Conservation (phyloP, 2,113 vertebrate species). For the Bostrychus sinensis region DNA sequence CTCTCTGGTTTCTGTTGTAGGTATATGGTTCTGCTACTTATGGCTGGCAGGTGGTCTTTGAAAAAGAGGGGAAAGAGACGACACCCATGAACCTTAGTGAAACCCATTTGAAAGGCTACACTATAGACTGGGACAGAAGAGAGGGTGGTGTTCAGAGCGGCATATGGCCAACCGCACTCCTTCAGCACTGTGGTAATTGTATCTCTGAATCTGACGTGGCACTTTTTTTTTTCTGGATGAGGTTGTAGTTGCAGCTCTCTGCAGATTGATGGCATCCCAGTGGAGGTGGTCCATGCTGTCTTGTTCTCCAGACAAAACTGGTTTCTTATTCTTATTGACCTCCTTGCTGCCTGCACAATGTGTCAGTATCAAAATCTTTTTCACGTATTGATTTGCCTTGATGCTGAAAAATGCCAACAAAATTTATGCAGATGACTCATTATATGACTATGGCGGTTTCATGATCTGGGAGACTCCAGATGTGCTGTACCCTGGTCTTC, state of each 20-base stretch:
- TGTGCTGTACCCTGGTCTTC: slow-evolving; percentile 19
- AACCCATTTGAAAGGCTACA: slow-evolving; percentile 49
- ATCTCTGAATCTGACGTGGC: background rate
- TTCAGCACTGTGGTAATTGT: slow-evolving; percentile 47
- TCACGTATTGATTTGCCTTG: background rate
- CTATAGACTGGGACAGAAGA: slow-evolving; percentile 31
- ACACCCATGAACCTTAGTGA: slow-evolving; percentile 41
- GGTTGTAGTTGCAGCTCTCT: background rate
- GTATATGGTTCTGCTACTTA: background rate
- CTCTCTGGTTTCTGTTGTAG: background rate
- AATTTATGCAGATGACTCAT: slow-evolving; percentile 41
- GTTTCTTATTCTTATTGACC: slow-evolving; percentile 60
- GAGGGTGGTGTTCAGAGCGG: slow-evolving; percentile 63
- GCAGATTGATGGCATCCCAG: slow-evolving; percentile 58
- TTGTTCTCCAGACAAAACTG: slow-evolving; percentile 65
- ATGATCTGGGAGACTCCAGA: slow-evolving; percentile 59
- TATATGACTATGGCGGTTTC: slow-evolving; percentile 19
- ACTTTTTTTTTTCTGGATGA: background rate
- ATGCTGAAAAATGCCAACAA: background rate
- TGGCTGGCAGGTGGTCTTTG: slow-evolving; percentile 41
- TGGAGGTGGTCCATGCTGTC: slow-evolving; percentile 62
- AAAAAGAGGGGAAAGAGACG: background rate
- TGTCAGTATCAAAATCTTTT: slow-evolving; percentile 30
- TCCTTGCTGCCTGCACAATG: slow-evolving; percentile 62
- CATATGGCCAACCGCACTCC: slow-evolving; percentile 60